Percentiles rank a stretch among this genome's conserved stretches.
Evolutionary conservation across 2,888 invertebrate species (phyloP).

Genomic region (Agrochola lota): DNA sequence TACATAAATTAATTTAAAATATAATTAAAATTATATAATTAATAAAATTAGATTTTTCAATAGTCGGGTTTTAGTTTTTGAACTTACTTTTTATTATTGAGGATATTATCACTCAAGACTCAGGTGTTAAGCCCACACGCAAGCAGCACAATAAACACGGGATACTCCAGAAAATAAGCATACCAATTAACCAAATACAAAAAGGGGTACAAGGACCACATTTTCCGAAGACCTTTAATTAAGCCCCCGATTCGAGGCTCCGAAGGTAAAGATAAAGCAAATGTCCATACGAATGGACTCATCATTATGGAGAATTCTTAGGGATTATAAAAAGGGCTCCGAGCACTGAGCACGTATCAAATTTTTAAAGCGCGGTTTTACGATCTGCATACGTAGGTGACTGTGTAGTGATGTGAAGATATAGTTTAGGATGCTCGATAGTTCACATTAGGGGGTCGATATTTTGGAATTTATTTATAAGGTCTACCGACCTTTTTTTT

Average conservation of each 20-base stretch:
- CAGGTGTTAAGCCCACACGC: constrained; percentile 24
- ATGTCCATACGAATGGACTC: constrained; percentile 84
- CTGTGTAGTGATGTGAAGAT: constrained; percentile 68
- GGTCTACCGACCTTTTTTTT: too few relatives aligned
- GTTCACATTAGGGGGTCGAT: background rate
- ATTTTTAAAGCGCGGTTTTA: constrained; percentile 87
- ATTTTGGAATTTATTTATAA: background rate
- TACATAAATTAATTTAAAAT: too few relatives aligned
- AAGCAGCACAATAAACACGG: constrained; percentile 16
- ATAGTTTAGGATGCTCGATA: constrained; percentile 38
- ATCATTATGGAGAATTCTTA: constrained; percentile 86
- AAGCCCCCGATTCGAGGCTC: constrained; percentile 58
- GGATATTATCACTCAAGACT: background rate
- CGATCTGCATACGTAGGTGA: constrained; percentile 82
- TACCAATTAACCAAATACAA: constrained; percentile 33
- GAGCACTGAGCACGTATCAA: constrained; percentile 77
- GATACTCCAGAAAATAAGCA: constrained; percentile 26
- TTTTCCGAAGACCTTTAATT: constrained; percentile 66
- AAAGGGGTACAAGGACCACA: constrained; percentile 47
- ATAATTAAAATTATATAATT: too few relatives aligned
- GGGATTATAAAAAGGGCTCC: constrained; percentile 86
- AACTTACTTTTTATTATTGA: too few relatives aligned
- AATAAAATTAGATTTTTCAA: too few relatives aligned
- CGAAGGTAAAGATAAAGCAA: constrained; percentile 79
- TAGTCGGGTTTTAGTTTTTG: too few relatives aligned